These are phyloP conservation scores for Oryctolagus cuniculus DNA, from an alignment of 2,113 vertebrate genomes.

Conservation along the genomic window mOryCun1.1 NC_091433.1:40136001-40136500, in stretches of 20 bases:
- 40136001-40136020: not conserved
- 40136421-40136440: not conserved
- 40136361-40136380: not conserved
- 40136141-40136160: not conserved
- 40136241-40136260: not conserved
- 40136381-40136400: not conserved
- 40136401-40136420: not conserved
- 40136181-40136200: not conserved
- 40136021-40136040: not conserved
- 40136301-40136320: not conserved
- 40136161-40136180: conserved; percentile 1
- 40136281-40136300: not conserved
- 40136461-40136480: not conserved
- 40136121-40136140: not conserved
- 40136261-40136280: not conserved
- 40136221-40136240: not conserved
- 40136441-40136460: not conserved
- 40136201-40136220: conserved; percentile 18
- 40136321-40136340: not conserved
- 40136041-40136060: not conserved
- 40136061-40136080: conserved; percentile 40
- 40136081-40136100: conserved; percentile 3
- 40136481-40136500: conserved; percentile 13
- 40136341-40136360: not conserved
- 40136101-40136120: not conserved